phyloP scores from a whole-genome alignment of 2,888 invertebrate species.

The Sialis fuliginosa region DNA sequence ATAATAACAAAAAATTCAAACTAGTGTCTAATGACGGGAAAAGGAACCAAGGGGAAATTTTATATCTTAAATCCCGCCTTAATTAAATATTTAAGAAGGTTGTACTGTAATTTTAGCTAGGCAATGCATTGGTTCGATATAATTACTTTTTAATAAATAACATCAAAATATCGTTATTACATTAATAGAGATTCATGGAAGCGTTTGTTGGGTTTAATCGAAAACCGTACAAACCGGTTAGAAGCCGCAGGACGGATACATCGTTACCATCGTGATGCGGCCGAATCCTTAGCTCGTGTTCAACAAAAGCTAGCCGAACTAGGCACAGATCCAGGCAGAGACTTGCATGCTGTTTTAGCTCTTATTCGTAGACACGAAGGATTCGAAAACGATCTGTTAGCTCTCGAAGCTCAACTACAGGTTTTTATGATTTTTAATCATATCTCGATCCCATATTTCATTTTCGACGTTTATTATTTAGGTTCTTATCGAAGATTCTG shows the following conservation, averaged over 20 bases:
- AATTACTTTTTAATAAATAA: background rate
- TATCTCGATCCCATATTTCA: background rate
- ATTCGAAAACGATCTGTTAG: constrained; percentile 82
- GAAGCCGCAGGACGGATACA: constrained; percentile 94
- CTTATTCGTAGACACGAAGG: constrained; percentile 77
- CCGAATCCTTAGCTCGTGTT: constrained; percentile 75
- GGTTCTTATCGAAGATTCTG: constrained; percentile 84
- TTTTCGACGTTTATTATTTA: constrained; percentile 14
- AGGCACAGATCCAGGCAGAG: constrained; percentile 59
- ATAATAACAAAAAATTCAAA: no score
- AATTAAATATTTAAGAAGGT: background rate
- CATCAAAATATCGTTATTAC: constrained; percentile 6
- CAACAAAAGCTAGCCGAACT: constrained; percentile 79
- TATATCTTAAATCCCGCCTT: no score
- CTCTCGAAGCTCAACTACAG: constrained; percentile 79
- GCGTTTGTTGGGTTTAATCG: constrained; percentile 68
- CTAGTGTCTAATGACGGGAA: no score
- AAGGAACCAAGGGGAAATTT: no score
- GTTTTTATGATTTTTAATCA: constrained; percentile 17
- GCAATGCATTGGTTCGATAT: background rate
- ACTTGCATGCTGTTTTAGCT: constrained; percentile 70
- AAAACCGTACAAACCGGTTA: constrained; percentile 69
- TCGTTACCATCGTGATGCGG: constrained; percentile 90
- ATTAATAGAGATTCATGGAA: constrained; percentile 62
- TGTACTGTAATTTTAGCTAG: background rate